These are phyloP conservation scores for Erpornis zantholeuca DNA, from an alignment of 2,113 vertebrate species.

Conservation along the genomic window DNA sequence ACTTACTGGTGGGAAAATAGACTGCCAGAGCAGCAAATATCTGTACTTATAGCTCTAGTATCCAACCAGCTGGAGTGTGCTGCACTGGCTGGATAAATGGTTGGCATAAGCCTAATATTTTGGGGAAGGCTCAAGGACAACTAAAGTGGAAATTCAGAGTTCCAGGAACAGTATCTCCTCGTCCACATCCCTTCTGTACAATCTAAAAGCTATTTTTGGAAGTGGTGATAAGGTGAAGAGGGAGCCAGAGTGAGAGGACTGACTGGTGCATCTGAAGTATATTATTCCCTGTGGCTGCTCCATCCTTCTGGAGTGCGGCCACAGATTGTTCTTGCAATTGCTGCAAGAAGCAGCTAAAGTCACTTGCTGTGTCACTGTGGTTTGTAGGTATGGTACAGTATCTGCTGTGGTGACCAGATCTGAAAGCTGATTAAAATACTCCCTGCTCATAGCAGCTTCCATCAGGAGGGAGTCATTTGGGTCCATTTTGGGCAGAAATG, in stretches of 20 bases:
- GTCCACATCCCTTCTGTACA: constrained; percentile 8
- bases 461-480: neutral
- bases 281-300: constrained; percentile 40
- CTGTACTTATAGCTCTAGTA: neutral
- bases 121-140: constrained; percentile 33
- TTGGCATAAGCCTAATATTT: constrained; percentile 12
- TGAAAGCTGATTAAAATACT: neutral
- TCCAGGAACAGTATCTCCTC: constrained; percentile 23
- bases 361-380: constrained; percentile 43
- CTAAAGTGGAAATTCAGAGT: constrained; percentile 12
- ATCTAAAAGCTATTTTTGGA: constrained; percentile 51
- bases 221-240: constrained; percentile 14
- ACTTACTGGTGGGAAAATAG: neutral
- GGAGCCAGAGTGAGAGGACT: constrained; percentile 18
- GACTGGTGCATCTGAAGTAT: constrained; percentile 25
- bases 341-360: constrained; percentile 11
- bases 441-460: neutral
- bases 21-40: neutral
- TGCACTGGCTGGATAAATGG: neutral
- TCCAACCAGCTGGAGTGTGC: neutral
- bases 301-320: constrained; percentile 31
- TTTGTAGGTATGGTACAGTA: neutral
- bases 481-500: neutral
- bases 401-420: neutral
- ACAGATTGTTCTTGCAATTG: constrained; percentile 20